phyloP scores from a whole-genome alignment of 1,140 invertebrate species.

The Lepidostoma basale region DNA sequence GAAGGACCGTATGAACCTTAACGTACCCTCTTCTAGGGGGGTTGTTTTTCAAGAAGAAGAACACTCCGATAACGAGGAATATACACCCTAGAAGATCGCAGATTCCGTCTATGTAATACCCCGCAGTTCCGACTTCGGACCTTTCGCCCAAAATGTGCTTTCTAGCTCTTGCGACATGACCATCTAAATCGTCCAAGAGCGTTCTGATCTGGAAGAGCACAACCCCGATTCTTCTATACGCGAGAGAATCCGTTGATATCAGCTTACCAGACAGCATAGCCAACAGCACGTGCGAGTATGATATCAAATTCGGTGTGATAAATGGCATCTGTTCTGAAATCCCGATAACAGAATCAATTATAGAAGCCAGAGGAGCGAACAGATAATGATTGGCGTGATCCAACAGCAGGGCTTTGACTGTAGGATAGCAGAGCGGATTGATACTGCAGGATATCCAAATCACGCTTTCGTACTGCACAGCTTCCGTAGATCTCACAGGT shows the following conservation, averaged over 20 bases:
- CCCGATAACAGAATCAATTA: slow-evolving; percentile 67
- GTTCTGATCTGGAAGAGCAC: slow-evolving; percentile 76
- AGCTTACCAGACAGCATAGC: slow-evolving; percentile 72
- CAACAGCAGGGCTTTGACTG: slow-evolving; percentile 75
- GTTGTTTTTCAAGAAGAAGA: slow-evolving; percentile 70
- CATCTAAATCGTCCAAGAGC: slow-evolving; percentile 80
- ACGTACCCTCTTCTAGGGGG: slow-evolving; percentile 70
- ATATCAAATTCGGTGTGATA: slow-evolving; percentile 80
- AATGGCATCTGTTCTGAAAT: slow-evolving; percentile 67
- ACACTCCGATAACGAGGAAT: slow-evolving; percentile 69
- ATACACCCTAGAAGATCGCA: slow-evolving; percentile 76
- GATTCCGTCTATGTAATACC: slow-evolving; percentile 76
- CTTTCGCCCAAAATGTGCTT: slow-evolving; percentile 72
- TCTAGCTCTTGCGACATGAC: slow-evolving; percentile 74
- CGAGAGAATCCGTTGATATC: slow-evolving; percentile 70
- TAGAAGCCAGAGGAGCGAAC: slow-evolving; percentile 71
- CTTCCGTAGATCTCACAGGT: slow-evolving; percentile 29
- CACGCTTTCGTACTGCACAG: slow-evolving; percentile 58
- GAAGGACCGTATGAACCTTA: slow-evolving; percentile 60
- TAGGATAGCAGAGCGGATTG: slow-evolving; percentile 75
- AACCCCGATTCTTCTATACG: slow-evolving; percentile 70
- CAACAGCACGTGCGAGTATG: slow-evolving; percentile 73
- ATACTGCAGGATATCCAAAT: slow-evolving; percentile 70
- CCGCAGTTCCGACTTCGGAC: slow-evolving; percentile 72
- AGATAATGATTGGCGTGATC: slow-evolving; percentile 80